Percentiles rank a stretch among this genome's conserved stretches.
phyloP scores from a whole-genome alignment of 2,888 invertebrate genomes.

The Mesoligia furuncula region DNA sequence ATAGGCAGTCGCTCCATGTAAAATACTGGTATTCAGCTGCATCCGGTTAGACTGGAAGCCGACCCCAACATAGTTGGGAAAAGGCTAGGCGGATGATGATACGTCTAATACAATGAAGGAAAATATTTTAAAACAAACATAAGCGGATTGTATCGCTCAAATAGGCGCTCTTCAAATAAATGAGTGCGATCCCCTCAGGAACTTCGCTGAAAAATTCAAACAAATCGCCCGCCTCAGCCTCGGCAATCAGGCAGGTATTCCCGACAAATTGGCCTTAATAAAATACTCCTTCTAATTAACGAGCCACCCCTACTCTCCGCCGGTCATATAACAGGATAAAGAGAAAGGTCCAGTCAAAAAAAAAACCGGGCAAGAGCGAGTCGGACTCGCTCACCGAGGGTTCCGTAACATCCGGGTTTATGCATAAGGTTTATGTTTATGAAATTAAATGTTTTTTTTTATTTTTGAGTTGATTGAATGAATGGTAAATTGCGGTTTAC shows the following conservation, averaged over 20 bases:
- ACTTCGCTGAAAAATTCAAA: constrained; percentile 68
- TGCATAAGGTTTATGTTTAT: no score
- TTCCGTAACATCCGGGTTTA: no score
- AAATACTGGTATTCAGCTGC: no score
- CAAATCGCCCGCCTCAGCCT: constrained; percentile 76
- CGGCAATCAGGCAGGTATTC: constrained; percentile 85
- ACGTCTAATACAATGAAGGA: not conserved
- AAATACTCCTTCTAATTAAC: constrained; percentile 88
- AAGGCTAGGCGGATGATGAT: no score
- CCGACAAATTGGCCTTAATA: constrained; percentile 88
- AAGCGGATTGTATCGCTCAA: constrained; percentile 36
- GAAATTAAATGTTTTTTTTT: no score
- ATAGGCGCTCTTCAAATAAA: constrained; percentile 63
- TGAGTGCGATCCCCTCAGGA: constrained; percentile 64
- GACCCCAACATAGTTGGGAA: no score
- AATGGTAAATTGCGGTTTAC: no score
- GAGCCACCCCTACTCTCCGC: constrained; percentile 66
- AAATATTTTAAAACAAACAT: constrained; percentile 9
- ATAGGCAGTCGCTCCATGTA: no score
- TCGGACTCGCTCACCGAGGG: no score
- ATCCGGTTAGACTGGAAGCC: no score
- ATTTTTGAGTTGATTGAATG: no score
- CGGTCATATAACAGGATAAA: not conserved
- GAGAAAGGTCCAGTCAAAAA: constrained; percentile 1
- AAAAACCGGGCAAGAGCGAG: no score